These are phyloP conservation scores for Arizona elegans DNA, from an alignment of 2,113 vertebrate species.

Conservation along the genomic window DNA sequence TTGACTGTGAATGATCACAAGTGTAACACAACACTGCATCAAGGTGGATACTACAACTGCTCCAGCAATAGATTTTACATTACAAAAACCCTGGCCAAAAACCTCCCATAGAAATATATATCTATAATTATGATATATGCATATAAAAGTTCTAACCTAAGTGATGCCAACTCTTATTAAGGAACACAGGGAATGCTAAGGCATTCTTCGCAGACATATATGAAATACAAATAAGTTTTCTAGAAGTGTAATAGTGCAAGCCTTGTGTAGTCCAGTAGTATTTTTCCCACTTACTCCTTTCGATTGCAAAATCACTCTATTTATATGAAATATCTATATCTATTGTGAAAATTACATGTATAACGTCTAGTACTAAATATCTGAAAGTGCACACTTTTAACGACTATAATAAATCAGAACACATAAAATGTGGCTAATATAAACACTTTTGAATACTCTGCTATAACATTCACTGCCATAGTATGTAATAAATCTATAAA, in stretches of 20 bases:
- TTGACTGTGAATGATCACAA: conserved; percentile 47
- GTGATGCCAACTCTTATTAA: neutral
- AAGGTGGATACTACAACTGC: conserved; percentile 40
- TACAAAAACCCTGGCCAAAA: neutral
- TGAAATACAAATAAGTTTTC: conserved; percentile 36
- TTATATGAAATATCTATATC: conserved; percentile 35
- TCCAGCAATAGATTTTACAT: conserved; percentile 32
- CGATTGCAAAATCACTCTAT: conserved; percentile 36
- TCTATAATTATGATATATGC: conserved; percentile 11
- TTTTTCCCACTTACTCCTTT: conserved; percentile 21
- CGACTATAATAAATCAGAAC: conserved; percentile 27
- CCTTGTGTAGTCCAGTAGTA: neutral
- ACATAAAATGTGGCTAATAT: conserved; percentile 34
- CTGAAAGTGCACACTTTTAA: conserved; percentile 35
- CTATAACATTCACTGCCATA: neutral
- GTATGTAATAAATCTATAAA: neutral
- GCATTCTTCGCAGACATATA: neutral
- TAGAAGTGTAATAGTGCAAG: conserved; percentile 25
- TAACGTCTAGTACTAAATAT: conserved; percentile 41
- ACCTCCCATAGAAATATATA: neutral
- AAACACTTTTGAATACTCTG: conserved; percentile 8
- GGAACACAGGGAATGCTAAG: neutral
- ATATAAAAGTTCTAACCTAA: conserved; percentile 30
- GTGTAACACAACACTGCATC: conserved; percentile 48
- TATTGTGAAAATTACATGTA: neutral